Conservation (phyloP, 2,113 vertebrate genomes). For the Bucco capensis region DNA sequence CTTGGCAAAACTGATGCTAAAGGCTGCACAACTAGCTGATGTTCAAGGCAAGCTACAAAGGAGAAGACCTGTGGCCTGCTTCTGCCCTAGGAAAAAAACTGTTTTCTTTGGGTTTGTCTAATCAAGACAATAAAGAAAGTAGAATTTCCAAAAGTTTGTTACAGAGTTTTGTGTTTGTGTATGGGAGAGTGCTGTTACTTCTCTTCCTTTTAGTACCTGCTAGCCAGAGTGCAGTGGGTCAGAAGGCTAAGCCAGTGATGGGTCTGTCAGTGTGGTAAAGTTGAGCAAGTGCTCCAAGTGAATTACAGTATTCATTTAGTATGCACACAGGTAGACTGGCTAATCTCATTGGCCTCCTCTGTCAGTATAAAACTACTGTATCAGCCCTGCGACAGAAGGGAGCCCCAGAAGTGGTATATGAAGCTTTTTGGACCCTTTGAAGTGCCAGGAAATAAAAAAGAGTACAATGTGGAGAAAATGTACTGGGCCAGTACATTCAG, state of each 20-base stretch:
- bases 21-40: rapidly evolving
- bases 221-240: background rate
- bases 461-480: background rate
- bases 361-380: background rate
- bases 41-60: background rate
- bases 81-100: background rate
- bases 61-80: background rate
- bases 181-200: background rate
- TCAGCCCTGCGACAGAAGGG: background rate
- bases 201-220: background rate
- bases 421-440: background rate
- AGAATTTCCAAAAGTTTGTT: background rate
- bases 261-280: rapidly evolving
- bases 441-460: background rate
- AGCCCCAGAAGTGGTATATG: background rate
- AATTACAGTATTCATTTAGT: background rate
- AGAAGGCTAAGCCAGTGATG: rapidly evolving
- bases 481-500: background rate
- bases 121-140: background rate
- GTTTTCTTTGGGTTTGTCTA: background rate
- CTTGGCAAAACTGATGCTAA: background rate
- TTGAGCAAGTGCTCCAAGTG: background rate
- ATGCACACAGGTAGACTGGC: background rate
- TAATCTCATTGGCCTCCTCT: background rate
- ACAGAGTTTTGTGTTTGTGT: too few relatives aligned